A percentile compares a stretch with the other conserved stretches of the same genome.
These are phyloP conservation scores for Panagrolaimus sp. DNA, from an alignment of 1,140 invertebrate genomes.

Conservation along the genomic window DNA sequence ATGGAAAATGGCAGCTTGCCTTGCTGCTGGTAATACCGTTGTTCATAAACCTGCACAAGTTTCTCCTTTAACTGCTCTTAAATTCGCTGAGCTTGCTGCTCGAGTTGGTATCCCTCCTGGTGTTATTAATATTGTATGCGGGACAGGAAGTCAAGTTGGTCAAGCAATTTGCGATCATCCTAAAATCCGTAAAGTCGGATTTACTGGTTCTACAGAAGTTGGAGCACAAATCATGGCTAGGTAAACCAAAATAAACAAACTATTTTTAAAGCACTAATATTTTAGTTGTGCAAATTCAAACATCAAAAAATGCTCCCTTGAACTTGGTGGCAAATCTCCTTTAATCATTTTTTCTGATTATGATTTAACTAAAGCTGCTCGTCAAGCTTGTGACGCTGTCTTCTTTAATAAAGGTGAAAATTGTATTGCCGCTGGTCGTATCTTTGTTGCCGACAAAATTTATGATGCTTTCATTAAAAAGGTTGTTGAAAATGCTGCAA, in stretches of 20 bases:
- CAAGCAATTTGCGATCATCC: constrained; percentile 71
- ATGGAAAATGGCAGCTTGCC: constrained; percentile 85
- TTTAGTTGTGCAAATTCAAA: constrained; percentile 69
- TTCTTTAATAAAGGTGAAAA: constrained; percentile 99
- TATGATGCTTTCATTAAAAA: constrained; percentile 80
- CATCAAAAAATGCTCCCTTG: constrained; percentile 75
- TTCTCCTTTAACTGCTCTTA: constrained; percentile 79
- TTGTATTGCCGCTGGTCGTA: constrained; percentile 83
- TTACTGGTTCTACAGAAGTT: constrained; percentile 77
- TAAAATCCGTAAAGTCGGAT: constrained; percentile 73
- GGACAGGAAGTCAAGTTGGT: constrained; percentile 74
- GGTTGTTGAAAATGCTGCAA: constrained; percentile 67
- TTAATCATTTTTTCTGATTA: constrained; percentile 72
- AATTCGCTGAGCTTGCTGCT: constrained; percentile 66
- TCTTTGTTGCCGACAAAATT: constrained; percentile 75
- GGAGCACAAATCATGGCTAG: constrained; percentile 70
- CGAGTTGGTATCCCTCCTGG: constrained; percentile 63
- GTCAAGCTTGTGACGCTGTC: constrained; percentile 74
- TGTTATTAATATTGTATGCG: constrained; percentile 69
- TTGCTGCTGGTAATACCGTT: constrained; percentile 62
- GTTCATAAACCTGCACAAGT: constrained; percentile 75
- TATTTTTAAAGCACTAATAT: constrained; percentile 60
- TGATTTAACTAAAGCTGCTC: constrained; percentile 70
- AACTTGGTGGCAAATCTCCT: constrained; percentile 83
- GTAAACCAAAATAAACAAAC: constrained; percentile 2